Evolutionary conservation across 2,888 invertebrate genomes (phyloP).

Genomic region (Conomelus anceps): DNA sequence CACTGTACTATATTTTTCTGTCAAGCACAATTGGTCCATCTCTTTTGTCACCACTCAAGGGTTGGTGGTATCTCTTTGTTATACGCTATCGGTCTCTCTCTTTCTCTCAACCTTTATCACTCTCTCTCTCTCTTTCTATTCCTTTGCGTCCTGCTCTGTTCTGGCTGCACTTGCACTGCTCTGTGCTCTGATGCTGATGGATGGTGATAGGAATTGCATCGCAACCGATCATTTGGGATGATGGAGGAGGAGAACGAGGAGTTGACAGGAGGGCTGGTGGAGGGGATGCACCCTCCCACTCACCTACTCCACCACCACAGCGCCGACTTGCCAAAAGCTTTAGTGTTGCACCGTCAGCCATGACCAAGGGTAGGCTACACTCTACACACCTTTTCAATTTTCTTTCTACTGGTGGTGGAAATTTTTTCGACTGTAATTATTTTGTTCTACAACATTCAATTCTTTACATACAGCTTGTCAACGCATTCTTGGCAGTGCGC

Average conservation of each 20-base stretch:
- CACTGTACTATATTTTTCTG: no score
- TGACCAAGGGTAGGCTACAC: constrained; percentile 51
- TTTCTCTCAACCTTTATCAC: neutral
- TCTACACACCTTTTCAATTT: neutral
- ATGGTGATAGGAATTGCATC: constrained; percentile 17
- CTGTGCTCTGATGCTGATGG: no score
- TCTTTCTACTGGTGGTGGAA: neutral
- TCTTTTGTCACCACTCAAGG: no score
- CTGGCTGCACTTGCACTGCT: neutral
- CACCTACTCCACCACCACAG: constrained; percentile 77
- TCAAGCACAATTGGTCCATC: no score
- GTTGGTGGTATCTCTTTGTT: no score
- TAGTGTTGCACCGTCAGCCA: constrained; percentile 72
- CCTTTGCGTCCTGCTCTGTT: neutral
- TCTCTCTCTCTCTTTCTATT: constrained; percentile 14
- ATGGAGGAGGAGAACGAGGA: constrained; percentile 1
- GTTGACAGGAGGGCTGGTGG: neutral
- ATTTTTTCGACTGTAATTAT: no score
- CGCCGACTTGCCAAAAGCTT: constrained; percentile 86
- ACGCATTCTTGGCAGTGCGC: no score
- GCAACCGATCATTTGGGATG: constrained; percentile 19
- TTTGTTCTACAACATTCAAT: no score
- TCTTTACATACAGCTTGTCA: no score
- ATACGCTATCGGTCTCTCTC: no score
- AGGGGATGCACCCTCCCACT: constrained; percentile 23